These are phyloP conservation scores for Trypoxylus dichotomus DNA, from an alignment of 1,140 invertebrate species.

Conservation along the genomic window DNA sequence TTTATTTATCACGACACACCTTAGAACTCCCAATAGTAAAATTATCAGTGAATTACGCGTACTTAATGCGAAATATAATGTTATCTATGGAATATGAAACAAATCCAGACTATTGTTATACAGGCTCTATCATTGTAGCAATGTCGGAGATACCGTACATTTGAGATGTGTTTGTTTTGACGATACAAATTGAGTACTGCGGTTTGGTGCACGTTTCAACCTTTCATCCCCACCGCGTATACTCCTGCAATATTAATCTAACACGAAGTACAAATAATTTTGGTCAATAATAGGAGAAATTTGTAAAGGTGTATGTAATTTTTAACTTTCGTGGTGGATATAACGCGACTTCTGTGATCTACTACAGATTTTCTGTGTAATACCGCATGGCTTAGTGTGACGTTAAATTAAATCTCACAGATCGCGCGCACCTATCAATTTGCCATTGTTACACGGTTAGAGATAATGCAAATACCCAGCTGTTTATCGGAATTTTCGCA, in stretches of 20 bases:
- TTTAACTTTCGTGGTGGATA: background rate
- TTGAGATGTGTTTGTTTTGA: background rate
- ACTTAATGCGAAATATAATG: no score
- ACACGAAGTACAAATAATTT: background rate
- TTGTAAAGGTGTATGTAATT: background rate
- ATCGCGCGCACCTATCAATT: conserved; percentile 13
- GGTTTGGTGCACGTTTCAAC: background rate
- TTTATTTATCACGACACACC: no score
- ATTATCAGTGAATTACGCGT: no score
- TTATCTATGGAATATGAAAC: no score
- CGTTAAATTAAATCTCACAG: background rate
- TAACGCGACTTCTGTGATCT: background rate
- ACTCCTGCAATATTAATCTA: background rate
- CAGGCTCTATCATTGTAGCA: background rate
- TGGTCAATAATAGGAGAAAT: background rate
- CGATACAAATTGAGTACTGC: background rate
- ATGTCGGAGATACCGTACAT: background rate
- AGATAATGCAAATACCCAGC: background rate
- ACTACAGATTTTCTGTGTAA: background rate
- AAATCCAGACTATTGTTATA: background rate
- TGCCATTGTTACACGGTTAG: background rate
- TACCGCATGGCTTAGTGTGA: background rate
- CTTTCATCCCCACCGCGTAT: background rate
- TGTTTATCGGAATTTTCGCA: background rate
- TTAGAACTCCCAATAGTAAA: no score